Evolutionary conservation across 2,113 vertebrate genomes (phyloP).

Genomic region (Oncorhynchus masou): DNA sequence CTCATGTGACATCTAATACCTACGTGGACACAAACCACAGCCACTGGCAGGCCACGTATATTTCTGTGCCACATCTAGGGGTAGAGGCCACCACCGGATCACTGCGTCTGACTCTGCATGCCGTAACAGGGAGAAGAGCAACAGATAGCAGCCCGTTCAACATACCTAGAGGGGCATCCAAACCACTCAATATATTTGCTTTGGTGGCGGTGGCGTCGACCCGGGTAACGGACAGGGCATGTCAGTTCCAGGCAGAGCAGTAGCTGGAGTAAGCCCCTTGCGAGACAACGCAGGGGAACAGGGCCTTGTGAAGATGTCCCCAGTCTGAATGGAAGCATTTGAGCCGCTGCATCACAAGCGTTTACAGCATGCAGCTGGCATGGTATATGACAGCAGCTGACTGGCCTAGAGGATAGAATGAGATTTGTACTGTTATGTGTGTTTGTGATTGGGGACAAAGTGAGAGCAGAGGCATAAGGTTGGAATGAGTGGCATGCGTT

Average conservation of each 20-base stretch:
- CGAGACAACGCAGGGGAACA: conserved; percentile 48
- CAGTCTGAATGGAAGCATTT: conserved; percentile 13
- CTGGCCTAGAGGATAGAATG: too few species aligned
- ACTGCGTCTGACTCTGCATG: conserved; percentile 38
- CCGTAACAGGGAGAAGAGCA: conserved; percentile 46
- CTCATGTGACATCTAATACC: neutral
- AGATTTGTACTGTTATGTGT: conserved; percentile 53
- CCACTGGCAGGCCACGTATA: conserved; percentile 5
- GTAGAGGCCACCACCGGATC: conserved; percentile 31
- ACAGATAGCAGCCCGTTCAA: conserved; percentile 54
- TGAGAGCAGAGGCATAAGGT: neutral
- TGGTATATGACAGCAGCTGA: neutral
- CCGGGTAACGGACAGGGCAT: conserved; percentile 38
- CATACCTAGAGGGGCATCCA: conserved; percentile 61
- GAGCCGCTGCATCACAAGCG: neutral
- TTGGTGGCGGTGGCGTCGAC: conserved; percentile 37
- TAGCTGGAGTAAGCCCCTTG: conserved; percentile 36
- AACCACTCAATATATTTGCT: conserved; percentile 70
- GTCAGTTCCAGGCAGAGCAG: conserved; percentile 74
- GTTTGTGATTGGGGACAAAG: neutral
- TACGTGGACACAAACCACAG: conserved; percentile 1
- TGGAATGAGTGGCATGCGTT: neutral
- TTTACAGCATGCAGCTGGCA: conserved; percentile 11
- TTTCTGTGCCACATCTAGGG: conserved; percentile 34
- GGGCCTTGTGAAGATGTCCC: conserved; percentile 30